A percentile compares a stretch with the other conserved stretches of the same genome.
These are phyloP conservation scores for Etheostoma nigrum DNA, from an alignment of 2,797 vertebrate species.

Conservation along the genomic window DNA sequence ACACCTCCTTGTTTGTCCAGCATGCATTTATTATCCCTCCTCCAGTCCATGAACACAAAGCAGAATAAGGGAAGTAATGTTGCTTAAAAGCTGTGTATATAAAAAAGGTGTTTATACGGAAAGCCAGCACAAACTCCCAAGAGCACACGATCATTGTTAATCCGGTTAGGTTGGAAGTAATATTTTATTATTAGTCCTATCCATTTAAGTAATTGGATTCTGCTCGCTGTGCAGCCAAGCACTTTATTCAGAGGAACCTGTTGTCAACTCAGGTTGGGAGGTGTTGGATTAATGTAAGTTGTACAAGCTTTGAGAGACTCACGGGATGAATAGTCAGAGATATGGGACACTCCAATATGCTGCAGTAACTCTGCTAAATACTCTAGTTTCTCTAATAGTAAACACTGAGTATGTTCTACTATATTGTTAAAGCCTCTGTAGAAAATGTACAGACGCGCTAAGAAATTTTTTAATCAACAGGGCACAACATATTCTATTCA, in stretches of 20 bases:
- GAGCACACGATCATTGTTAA: slow-evolving; percentile 81
- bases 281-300: slow-evolving; percentile 73
- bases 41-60: slow-evolving; percentile 56
- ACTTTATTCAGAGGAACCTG: slow-evolving; percentile 63
- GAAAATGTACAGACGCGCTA: background rate
- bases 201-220: slow-evolving; percentile 83
- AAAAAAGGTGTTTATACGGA: slow-evolving; percentile 64
- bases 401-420: slow-evolving; percentile 8
- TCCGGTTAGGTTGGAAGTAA: slow-evolving; percentile 78
- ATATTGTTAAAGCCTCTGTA: background rate
- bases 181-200: slow-evolving; percentile 83
- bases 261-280: slow-evolving; percentile 65
- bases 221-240: slow-evolving; percentile 69
- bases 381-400: slow-evolving; percentile 11
- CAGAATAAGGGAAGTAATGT: slow-evolving; percentile 58
- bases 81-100: slow-evolving; percentile 69
- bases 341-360: slow-evolving; percentile 34
- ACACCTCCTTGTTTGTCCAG: slow-evolving; percentile 53
- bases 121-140: slow-evolving; percentile 72
- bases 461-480: background rate
- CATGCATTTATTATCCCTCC: slow-evolving; percentile 51
- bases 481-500: background rate
- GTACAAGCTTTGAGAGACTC: slow-evolving; percentile 63
- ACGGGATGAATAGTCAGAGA: slow-evolving; percentile 51
- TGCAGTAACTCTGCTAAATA: slow-evolving; percentile 57